phyloP scores from a whole-genome alignment of 2,888 invertebrate genomes.

The Hirtodrosophila alboralis region DNA sequence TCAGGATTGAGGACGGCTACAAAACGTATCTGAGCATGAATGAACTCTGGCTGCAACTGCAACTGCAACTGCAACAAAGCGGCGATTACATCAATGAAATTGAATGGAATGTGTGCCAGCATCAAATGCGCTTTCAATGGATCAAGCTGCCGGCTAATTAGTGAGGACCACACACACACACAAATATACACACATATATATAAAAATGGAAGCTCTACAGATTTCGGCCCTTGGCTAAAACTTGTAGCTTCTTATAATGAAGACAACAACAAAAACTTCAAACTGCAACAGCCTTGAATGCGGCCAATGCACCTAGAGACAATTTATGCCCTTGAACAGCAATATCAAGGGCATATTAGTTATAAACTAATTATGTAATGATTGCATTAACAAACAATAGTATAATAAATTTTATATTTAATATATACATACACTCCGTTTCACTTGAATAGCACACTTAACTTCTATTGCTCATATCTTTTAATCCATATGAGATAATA shows the following conservation, averaged over 20 bases:
- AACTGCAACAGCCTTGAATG: slow-evolving; percentile 50
- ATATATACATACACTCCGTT: too few species aligned
- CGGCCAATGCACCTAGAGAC: slow-evolving; percentile 51
- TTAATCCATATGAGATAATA: too few species aligned
- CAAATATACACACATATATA: slow-evolving; percentile 8
- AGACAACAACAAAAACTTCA: slow-evolving; percentile 22
- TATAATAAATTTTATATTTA: too few species aligned
- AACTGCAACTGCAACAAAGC: too few species aligned
- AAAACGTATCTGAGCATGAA: slow-evolving; percentile 51
- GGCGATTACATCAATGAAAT: slow-evolving; percentile 76
- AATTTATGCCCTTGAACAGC: slow-evolving; percentile 14
- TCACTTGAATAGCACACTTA: too few species aligned
- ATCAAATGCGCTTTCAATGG: slow-evolving; percentile 70
- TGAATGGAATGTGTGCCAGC: slow-evolving; percentile 76
- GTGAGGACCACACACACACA: slow-evolving; percentile 61
- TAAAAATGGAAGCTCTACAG: background rate
- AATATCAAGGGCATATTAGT: slow-evolving; percentile 30
- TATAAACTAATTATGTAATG: too few species aligned
- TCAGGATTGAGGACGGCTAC: slow-evolving; percentile 1
- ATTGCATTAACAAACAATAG: too few species aligned
- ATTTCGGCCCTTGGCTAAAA: slow-evolving; percentile 67
- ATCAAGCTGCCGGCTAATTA: slow-evolving; percentile 62
- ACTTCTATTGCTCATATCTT: too few species aligned
- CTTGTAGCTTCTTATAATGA: slow-evolving; percentile 47
- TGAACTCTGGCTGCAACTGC: slow-evolving; percentile 38